Evolutionary conservation across 2,113 vertebrate species (phyloP).

Genomic region (Neoarius graeffei): DNA sequence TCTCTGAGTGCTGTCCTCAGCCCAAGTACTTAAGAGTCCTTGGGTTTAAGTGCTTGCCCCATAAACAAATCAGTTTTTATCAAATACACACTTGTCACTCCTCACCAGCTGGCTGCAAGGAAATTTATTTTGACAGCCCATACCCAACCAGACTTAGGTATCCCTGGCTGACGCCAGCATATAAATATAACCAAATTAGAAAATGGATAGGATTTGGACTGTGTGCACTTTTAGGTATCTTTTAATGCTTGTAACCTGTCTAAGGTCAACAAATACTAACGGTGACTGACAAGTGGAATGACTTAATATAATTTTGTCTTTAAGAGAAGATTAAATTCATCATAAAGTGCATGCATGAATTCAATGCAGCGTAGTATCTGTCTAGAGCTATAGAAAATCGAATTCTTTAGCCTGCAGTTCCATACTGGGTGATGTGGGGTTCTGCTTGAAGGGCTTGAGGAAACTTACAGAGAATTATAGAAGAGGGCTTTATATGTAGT

Average conservation of each 20-base stretch:
- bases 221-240: conserved; percentile 76
- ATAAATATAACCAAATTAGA: conserved; percentile 80
- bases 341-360: conserved; percentile 35
- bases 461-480: not conserved
- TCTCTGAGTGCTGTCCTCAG: conserved; percentile 17
- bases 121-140: conserved; percentile 89
- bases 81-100: conserved; percentile 80
- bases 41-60: conserved; percentile 70
- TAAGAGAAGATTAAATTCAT: conserved; percentile 61
- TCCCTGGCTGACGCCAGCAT: conserved; percentile 77
- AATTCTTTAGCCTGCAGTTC: not conserved
- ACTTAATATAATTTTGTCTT: conserved; percentile 80
- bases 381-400: conserved; percentile 28
- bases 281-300: conserved; percentile 83
- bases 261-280: conserved; percentile 85
- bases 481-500: not conserved
- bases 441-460: not conserved
- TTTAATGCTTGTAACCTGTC: conserved; percentile 77
- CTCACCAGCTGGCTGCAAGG: conserved; percentile 72
- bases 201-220: conserved; percentile 74
- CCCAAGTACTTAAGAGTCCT: conserved; percentile 34
- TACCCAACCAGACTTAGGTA: conserved; percentile 75
- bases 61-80: conserved; percentile 83
- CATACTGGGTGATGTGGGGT: not conserved
- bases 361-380: conserved; percentile 70